A percentile compares a stretch with the other conserved stretches of the same genome.
phyloP scores from a whole-genome alignment of 2,113 vertebrate species.

The Semnornis frantzii region DNA sequence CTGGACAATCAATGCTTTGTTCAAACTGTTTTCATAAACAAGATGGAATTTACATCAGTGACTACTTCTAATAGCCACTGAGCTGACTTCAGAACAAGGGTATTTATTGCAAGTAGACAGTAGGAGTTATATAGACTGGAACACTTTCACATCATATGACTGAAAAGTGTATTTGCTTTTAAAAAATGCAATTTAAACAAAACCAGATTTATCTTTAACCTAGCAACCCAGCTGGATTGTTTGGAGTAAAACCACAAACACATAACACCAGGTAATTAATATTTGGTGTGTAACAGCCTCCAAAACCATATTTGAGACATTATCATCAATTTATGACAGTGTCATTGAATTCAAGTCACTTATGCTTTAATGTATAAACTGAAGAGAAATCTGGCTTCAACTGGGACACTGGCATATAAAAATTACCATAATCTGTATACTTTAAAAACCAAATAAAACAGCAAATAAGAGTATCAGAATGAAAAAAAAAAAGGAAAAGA shows the following conservation, averaged over 20 bases:
- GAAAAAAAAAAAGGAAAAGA: too few relatives aligned
- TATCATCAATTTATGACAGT: background rate
- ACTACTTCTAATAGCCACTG: slow-evolving; percentile 46
- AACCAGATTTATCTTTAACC: background rate
- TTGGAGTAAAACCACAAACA: background rate
- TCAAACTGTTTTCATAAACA: slow-evolving; percentile 63
- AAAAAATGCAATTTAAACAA: background rate
- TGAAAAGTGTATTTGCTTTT: background rate
- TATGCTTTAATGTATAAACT: background rate
- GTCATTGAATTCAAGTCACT: background rate
- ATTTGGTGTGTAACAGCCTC: background rate
- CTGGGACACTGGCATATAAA: background rate
- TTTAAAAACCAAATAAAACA: background rate
- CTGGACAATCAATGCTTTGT: slow-evolving; percentile 65
- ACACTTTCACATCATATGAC: slow-evolving; percentile 20
- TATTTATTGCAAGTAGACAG: slow-evolving; percentile 39
- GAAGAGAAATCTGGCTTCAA: background rate
- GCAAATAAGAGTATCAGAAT: background rate
- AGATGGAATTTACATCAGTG: slow-evolving; percentile 61
- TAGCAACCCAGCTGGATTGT: background rate
- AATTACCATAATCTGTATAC: background rate
- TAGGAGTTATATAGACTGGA: slow-evolving; percentile 53
- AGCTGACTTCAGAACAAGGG: slow-evolving; percentile 63
- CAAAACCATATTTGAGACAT: background rate
- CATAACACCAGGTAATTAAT: background rate